These are phyloP conservation scores for Hydrotaea diabolus DNA, from an alignment of 2,888 invertebrate genomes.

Conservation along the genomic window DNA sequence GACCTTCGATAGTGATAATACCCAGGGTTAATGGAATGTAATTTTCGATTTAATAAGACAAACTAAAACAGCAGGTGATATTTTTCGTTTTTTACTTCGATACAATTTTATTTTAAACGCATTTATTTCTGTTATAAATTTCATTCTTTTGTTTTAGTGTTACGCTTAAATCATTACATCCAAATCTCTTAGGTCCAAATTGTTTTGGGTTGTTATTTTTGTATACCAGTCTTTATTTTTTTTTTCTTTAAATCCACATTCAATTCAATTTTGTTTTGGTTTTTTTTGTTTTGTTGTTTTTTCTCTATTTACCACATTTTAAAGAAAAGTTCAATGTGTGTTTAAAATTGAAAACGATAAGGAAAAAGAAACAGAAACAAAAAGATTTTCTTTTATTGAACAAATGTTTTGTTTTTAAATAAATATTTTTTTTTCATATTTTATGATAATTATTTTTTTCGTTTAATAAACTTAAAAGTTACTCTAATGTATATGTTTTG, in stretches of 20 bases:
- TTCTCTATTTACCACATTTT: constrained; percentile 6
- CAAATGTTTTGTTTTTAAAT: not conserved
- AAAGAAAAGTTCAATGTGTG: not conserved
- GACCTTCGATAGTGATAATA: too few relatives aligned
- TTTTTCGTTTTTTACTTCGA: constrained; percentile 20
- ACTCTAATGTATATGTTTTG: constrained; percentile 17
- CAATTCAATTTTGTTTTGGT: constrained; percentile 12
- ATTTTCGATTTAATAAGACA: too few relatives aligned
- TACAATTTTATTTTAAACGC: constrained; percentile 21
- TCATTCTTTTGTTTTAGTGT: not conserved
- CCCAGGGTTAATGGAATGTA: too few relatives aligned
- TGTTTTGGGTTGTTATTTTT: constrained; percentile 8
- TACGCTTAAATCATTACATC: constrained; percentile 31
- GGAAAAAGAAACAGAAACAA: constrained; percentile 8
- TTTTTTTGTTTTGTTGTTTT: too few relatives aligned
- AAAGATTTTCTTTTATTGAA: constrained; percentile 22
- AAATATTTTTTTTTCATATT: constrained; percentile 29
- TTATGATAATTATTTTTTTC: constrained; percentile 19
- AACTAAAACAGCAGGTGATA: too few relatives aligned
- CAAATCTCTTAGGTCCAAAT: constrained; percentile 37
- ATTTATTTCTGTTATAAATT: constrained; percentile 14
- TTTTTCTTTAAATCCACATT: constrained; percentile 13
- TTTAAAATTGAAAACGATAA: not conserved
- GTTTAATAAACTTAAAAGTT: constrained; percentile 19
- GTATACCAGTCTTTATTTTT: constrained; percentile 37